These are phyloP conservation scores for Sminthopsis crassicaudata DNA, from an alignment of 2,113 vertebrate species.

Conservation along the genomic window DNA sequence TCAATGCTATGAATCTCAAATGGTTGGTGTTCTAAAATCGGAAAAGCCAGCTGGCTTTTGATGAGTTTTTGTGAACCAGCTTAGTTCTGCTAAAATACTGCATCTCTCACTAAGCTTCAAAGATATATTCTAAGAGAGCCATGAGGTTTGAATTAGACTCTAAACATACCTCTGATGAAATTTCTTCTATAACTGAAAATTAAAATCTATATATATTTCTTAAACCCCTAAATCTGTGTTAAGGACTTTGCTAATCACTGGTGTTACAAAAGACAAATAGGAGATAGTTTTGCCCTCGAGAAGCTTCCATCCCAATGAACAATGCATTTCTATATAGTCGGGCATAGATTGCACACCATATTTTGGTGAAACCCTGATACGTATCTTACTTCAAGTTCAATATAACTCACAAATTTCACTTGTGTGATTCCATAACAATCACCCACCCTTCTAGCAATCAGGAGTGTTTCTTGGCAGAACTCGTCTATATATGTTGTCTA, in stretches of 20 bases:
- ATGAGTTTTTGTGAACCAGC: slow-evolving; percentile 20
- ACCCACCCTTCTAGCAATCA: neutral
- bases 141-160: slow-evolving; percentile 36
- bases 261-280: neutral
- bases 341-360: neutral
- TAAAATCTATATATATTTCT: neutral
- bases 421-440: neutral
- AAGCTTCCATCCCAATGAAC: neutral
- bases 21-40: neutral
- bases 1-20: neutral
- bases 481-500: neutral
- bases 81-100: slow-evolving; percentile 34
- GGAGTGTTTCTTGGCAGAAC: neutral
- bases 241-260: neutral
- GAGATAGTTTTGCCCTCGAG: neutral
- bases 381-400: neutral
- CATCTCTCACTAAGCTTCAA: neutral
- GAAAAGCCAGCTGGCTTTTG: slow-evolving; percentile 13
- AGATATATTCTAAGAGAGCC: slow-evolving; percentile 12
- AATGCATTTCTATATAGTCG: neutral
- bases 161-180: slow-evolving; percentile 35
- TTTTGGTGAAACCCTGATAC: neutral
- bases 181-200: neutral
- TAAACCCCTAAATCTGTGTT: neutral
- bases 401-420: neutral